Conservation (phyloP, 1,140 invertebrate genomes). For the Lepidurus packardi region DNA sequence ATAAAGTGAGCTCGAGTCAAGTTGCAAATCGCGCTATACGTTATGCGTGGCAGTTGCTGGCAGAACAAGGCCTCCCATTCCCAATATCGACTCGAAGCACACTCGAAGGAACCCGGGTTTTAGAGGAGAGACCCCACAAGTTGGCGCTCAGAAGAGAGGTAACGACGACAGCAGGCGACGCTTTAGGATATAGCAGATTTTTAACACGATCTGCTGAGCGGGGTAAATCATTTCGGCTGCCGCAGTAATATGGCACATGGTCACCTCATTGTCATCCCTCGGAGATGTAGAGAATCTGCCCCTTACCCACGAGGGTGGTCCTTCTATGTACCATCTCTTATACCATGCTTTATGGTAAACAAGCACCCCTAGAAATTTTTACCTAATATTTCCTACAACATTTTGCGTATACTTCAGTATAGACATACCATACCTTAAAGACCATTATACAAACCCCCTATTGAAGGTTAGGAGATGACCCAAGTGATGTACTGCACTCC, state of each 20-base stretch:
- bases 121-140: not conserved
- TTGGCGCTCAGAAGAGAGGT: not conserved
- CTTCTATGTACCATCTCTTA: not conserved
- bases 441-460: not conserved
- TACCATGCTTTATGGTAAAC: not conserved
- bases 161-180: not conserved
- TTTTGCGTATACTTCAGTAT: too few species aligned
- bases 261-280: slow-evolving; percentile 15
- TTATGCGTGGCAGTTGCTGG: not conserved
- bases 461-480: not conserved
- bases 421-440: not conserved
- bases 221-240: not conserved
- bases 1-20: slow-evolving; percentile 6
- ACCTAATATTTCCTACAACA: too few species aligned
- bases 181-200: not conserved
- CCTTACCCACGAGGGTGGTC: not conserved
- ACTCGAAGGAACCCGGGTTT: not conserved
- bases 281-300: not conserved
- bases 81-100: not conserved
- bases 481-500: slow-evolving; percentile 7
- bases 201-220: not conserved
- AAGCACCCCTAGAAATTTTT: not conserved
- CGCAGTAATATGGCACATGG: slow-evolving; percentile 21
- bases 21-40: not conserved
- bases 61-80: not conserved